Base-by-base conservation (phyloP, 1,140 invertebrate species). In the Harlomillsia oculata region DNA sequence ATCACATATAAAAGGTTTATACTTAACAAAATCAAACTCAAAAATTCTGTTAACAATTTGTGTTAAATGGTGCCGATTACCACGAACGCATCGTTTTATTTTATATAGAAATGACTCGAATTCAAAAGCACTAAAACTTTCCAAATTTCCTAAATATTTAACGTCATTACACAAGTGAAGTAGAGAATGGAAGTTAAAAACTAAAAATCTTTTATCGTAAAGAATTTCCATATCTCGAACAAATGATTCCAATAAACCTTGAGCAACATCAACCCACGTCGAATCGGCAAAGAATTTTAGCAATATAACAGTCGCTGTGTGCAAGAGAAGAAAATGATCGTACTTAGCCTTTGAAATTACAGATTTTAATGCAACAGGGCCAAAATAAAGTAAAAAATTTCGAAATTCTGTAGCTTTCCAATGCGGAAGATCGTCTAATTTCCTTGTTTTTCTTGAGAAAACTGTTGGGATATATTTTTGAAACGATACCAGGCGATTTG, bases 121-220 rank as follows among this genome's bases (percentile, higher is more conserved):
- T 20, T 59, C 56, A 62, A 75, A 76, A 18, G 71, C 65, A 48
- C 68, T 70, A 52, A 68, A 69, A 20, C 59, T 63, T 53, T 75
- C 71, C 20, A 75, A 56, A 21, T 60, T 28, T 6, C 72, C 72
- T 68, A 68, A 70, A 9, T 62, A 56, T 63, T 60, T 55, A 20
- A 68, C 69, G 68, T 77, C 72, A 56, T 68, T 59, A 37, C 65
- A 45, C 29, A 77, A 54, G 67, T 76, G 74, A 2, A 44, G 0
- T 5, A 60, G 26, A 25, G 32, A 46, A 63, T 73, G 71, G n/a
- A 72, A 66, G 68, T 73, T 73, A 45, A 74, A 72, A 16, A 45
- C 36, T 3, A 51, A 4, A 30, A 45, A 8, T 37, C 23, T n/a
- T 21, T 32, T 18, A 14, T 28, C 20, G 30, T 60, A 60, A 0